These are phyloP conservation scores for Megalopta genalis DNA, from an alignment of 1,140 invertebrate genomes.

Conservation along the genomic window DNA sequence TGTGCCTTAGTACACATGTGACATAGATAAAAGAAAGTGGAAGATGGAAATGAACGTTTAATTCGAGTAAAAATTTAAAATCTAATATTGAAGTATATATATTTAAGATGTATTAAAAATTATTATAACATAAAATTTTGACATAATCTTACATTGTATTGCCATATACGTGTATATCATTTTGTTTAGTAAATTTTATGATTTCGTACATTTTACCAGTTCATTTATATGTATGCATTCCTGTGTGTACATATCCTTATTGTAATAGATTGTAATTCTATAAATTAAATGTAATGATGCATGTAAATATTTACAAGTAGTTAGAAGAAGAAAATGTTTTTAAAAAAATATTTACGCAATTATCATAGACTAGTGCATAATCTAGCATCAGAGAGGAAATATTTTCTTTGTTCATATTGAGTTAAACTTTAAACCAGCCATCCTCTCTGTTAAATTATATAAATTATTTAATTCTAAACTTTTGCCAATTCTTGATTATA, in stretches of 20 bases:
- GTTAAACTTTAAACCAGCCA: no score
- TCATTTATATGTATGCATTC: neutral
- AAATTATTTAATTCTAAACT: neutral
- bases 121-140: neutral
- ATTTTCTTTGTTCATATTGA: no score
- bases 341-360: neutral
- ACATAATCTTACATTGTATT: neutral
- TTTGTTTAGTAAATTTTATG: neutral
- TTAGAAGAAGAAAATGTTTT: neutral
- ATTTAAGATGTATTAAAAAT: neutral
- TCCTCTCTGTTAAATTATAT: no score
- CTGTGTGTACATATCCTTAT: neutral
- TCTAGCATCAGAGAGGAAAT: neutral
- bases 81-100: neutral
- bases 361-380: neutral
- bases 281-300: neutral
- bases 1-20: neutral
- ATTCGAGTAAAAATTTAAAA: neutral
- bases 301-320: neutral
- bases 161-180: neutral
- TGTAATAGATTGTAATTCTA: neutral
- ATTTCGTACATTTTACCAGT: neutral
- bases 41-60: neutral
- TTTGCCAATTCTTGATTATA: neutral
- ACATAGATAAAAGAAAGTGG: slow-evolving; percentile 7